phyloP scores from a whole-genome alignment of 2,797 vertebrate genomes.

The Pristis pectinata region DNA sequence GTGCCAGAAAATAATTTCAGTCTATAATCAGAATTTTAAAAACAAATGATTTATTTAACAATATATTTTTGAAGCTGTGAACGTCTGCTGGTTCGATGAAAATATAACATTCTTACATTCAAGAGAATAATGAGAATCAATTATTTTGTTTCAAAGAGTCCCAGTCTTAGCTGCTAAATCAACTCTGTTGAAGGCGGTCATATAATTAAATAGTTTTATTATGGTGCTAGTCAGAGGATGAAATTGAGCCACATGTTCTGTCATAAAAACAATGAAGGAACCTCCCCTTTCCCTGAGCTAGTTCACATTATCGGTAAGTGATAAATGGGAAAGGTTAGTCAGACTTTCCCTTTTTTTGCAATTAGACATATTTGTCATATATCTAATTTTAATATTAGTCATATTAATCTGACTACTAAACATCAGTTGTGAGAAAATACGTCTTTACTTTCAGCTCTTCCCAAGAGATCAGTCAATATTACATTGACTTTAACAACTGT shows the following conservation, averaged over 20 bases:
- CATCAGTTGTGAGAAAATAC: neutral
- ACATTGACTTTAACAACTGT: neutral
- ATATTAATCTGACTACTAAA: too few species aligned
- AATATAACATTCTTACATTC: neutral
- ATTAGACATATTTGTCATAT: too few species aligned
- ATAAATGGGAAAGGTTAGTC: neutral
- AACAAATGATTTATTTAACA: neutral
- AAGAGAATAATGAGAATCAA: neutral
- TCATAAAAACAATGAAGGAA: neutral
- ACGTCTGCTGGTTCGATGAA: neutral
- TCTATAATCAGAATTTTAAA: neutral
- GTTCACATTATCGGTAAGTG: neutral
- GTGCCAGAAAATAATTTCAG: neutral
- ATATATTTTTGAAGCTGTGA: neutral
- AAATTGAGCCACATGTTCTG: neutral
- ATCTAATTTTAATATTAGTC: too few species aligned
- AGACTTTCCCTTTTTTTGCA: neutral
- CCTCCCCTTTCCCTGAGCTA: neutral
- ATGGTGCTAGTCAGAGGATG: too few species aligned
- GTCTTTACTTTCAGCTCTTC: slow-evolving; percentile 3
- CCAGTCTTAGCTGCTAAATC: neutral
- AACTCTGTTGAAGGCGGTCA: neutral
- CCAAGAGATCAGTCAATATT: slow-evolving; percentile 14
- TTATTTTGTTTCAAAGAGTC: neutral
- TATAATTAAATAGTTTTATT: neutral